Percentiles rank a stretch among this genome's conserved stretches.
phyloP scores from a whole-genome alignment of 2,113 vertebrate species.

The Piprites chloris region DNA sequence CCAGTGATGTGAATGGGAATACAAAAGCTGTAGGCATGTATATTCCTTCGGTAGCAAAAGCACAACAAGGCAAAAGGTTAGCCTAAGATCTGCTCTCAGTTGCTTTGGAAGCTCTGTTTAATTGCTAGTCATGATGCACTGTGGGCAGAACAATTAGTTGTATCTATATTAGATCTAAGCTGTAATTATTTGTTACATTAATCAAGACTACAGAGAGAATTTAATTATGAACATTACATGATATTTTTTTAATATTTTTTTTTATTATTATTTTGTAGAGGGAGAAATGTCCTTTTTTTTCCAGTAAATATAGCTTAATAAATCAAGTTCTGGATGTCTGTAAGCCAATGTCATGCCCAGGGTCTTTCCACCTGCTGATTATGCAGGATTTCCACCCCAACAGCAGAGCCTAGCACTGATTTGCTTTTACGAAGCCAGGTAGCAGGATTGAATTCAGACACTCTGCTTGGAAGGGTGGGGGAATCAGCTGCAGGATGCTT shows the following conservation, averaged over 20 bases:
- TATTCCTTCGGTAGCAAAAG: background rate
- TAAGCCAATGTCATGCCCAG: background rate
- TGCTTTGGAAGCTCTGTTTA: constrained; percentile 68
- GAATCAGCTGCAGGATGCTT: background rate
- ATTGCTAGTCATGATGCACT: constrained; percentile 73
- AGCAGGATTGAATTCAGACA: background rate
- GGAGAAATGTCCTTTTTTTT: background rate
- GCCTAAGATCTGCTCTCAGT: constrained; percentile 16
- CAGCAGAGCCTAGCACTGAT: background rate
- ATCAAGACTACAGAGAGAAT: constrained; percentile 78
- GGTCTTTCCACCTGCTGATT: background rate
- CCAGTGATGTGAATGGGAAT: constrained; percentile 22
- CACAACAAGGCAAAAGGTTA: constrained; percentile 49
- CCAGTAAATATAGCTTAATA: background rate
- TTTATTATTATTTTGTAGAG: constrained; percentile 13
- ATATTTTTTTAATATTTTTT: background rate
- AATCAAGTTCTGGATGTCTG: background rate
- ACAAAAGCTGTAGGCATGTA: constrained; percentile 19
- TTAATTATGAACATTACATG: constrained; percentile 70
- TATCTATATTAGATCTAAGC: constrained; percentile 81
- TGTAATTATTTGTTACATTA: constrained; percentile 83
- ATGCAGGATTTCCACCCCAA: background rate
- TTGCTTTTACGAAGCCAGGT: background rate
- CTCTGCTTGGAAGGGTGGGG: rapidly evolving
- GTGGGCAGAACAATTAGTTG: constrained; percentile 79